A percentile compares a stretch with the other conserved stretches of the same genome.
phyloP scores from a whole-genome alignment of 2,797 vertebrate genomes.

The Hydrolagus colliei region DNA sequence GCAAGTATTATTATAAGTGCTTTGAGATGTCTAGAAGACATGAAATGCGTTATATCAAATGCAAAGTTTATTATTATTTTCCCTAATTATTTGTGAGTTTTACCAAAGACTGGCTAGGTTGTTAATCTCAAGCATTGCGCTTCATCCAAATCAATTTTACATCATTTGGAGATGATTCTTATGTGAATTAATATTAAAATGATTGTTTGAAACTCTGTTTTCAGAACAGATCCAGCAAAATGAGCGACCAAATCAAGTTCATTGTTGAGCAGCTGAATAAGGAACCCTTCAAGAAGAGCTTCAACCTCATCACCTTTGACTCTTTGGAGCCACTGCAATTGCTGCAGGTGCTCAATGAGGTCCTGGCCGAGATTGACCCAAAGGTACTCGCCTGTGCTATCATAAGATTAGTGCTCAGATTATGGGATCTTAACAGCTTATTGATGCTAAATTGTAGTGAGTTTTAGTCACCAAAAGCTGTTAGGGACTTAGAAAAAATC shows the following conservation, averaged over 20 bases:
- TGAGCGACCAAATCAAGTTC: constrained; percentile 88
- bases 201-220: constrained; percentile 2
- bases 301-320: constrained; percentile 92
- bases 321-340: constrained; percentile 83
- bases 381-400: constrained; percentile 64
- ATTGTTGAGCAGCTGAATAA: constrained; percentile 88
- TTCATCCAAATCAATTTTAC: too few species aligned
- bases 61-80: too few species aligned
- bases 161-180: background rate
- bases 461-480: too few species aligned
- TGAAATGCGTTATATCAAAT: too few species aligned
- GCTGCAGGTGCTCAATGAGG: constrained; percentile 84
- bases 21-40: too few species aligned
- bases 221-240: constrained; percentile 43
- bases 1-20: too few species aligned
- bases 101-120: too few species aligned
- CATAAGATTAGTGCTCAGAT: background rate
- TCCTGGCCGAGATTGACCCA: constrained; percentile 85
- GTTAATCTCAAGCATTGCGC: too few species aligned
- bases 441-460: background rate
- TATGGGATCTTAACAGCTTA: background rate
- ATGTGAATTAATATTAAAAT: background rate
- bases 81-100: too few species aligned
- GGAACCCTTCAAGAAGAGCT: constrained; percentile 88
- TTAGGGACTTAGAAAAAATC: too few species aligned